Percentiles rank a stretch among this genome's conserved stretches.
These are phyloP conservation scores for Ellobius talpinus DNA, from an alignment of 2,113 vertebrate species.

Conservation along the genomic window DNA sequence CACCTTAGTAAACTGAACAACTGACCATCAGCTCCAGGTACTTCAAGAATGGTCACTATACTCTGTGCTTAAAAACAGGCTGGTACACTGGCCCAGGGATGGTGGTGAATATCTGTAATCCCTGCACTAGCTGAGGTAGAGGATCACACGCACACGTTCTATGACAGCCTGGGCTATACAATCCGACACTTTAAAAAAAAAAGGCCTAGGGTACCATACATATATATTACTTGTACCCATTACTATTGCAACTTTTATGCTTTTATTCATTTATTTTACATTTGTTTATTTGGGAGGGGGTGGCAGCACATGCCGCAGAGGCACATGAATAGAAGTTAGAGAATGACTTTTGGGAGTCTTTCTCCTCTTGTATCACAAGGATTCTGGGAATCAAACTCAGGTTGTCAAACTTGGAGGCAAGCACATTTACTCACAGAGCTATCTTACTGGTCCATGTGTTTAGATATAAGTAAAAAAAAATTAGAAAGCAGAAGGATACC, in stretches of 20 bases:
- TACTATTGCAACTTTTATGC: background rate
- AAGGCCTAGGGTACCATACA: background rate
- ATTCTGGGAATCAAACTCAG: background rate
- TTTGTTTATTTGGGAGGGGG: background rate
- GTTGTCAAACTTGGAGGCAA: background rate
- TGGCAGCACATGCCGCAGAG: background rate
- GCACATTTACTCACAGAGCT: background rate
- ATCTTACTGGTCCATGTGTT: too few relatives aligned
- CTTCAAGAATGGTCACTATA: background rate
- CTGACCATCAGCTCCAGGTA: background rate
- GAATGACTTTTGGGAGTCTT: background rate
- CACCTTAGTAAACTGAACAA: background rate
- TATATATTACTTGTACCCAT: background rate
- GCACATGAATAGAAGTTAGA: background rate
- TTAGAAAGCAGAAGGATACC: background rate
- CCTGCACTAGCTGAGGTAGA: background rate
- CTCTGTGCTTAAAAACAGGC: background rate
- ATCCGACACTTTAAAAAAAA: background rate
- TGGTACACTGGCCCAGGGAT: background rate
- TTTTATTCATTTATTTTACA: too few relatives aligned
- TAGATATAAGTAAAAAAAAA: background rate
- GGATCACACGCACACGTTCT: too few relatives aligned
- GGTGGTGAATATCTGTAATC: background rate
- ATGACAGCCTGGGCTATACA: background rate
- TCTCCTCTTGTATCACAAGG: too few relatives aligned